phyloP scores from a whole-genome alignment of 2,888 invertebrate species.

The Heliconius ethilla region DNA sequence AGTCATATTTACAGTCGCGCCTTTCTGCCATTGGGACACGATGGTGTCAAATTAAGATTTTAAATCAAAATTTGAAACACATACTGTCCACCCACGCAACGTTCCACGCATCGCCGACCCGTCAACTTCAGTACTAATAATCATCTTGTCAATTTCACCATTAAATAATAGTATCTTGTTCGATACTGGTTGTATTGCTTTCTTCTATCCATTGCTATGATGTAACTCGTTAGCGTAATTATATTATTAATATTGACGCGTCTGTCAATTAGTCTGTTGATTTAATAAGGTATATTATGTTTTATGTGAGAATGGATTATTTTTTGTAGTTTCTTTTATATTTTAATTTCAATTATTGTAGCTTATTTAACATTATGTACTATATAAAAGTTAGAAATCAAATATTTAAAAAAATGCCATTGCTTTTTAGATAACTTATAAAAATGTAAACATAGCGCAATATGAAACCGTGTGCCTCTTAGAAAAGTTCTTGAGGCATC shows the following conservation, averaged over 20 bases:
- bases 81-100: slow-evolving; percentile 6
- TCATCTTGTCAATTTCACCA: slow-evolving; percentile 40
- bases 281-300: slow-evolving; percentile 30
- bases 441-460: too few species aligned
- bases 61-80: background rate
- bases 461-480: too few species aligned
- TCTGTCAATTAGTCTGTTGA: slow-evolving; percentile 38
- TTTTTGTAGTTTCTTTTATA: background rate
- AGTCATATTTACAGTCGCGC: too few species aligned
- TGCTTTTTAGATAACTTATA: too few species aligned
- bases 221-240: slow-evolving; percentile 46
- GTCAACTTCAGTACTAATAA: slow-evolving; percentile 30
- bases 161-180: slow-evolving; percentile 41
- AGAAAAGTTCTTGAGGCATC: too few species aligned
- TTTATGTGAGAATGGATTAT: background rate
- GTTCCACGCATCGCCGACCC: slow-evolving; percentile 13
- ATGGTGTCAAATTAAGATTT: background rate
- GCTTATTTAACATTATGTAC: too few species aligned
- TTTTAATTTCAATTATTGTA: too few species aligned
- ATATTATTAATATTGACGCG: slow-evolving; percentile 40
- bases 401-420: too few species aligned
- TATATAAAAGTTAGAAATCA: too few species aligned
- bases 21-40: too few species aligned
- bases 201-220: slow-evolving; percentile 38
- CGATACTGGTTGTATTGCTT: slow-evolving; percentile 42